phyloP scores from a whole-genome alignment of 2,888 invertebrate species.

The Fissipunctia ypsillon region DNA sequence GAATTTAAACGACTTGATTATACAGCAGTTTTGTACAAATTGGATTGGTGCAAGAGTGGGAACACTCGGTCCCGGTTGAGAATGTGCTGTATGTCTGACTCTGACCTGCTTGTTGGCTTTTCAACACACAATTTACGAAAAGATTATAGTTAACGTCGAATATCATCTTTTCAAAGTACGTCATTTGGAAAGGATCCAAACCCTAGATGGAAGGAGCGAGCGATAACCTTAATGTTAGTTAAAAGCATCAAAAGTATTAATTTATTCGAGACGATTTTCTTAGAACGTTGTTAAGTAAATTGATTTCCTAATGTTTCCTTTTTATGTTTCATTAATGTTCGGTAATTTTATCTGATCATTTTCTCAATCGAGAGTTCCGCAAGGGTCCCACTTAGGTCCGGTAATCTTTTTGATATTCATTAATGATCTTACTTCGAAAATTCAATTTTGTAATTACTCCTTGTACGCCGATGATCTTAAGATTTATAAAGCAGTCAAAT shows the following conservation, averaged over 20 bases:
- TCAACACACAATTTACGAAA: conserved; percentile 37
- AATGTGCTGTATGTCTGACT: conserved; percentile 29
- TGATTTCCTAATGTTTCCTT: conserved; percentile 17
- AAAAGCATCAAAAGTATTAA: conserved; percentile 41
- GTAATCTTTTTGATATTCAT: too few relatives aligned
- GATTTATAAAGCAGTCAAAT: too few relatives aligned
- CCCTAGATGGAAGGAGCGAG: conserved; percentile 34
- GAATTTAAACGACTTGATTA: conserved; percentile 63
- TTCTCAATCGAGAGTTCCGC: not conserved
- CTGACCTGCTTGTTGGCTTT: conserved; percentile 42
- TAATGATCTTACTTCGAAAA: too few relatives aligned
- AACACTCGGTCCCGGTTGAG: conserved; percentile 21
- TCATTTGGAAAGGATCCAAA: conserved; percentile 66
- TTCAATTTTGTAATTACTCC: too few relatives aligned
- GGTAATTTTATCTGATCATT: conserved; percentile 19
- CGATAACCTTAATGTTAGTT: conserved; percentile 44
- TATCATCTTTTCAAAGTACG: conserved; percentile 61
- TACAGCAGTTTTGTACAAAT: conserved; percentile 58
- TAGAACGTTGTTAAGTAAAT: conserved; percentile 17
- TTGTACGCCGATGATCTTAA: too few relatives aligned
- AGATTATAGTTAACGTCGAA: conserved; percentile 55
- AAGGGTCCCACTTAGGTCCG: too few relatives aligned
- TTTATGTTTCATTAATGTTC: not conserved
- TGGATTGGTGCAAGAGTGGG: conserved; percentile 40
- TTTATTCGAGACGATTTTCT: conserved; percentile 37